phyloP scores from a whole-genome alignment of 2,113 vertebrate genomes.

The Gymnorhina tibicen region DNA sequence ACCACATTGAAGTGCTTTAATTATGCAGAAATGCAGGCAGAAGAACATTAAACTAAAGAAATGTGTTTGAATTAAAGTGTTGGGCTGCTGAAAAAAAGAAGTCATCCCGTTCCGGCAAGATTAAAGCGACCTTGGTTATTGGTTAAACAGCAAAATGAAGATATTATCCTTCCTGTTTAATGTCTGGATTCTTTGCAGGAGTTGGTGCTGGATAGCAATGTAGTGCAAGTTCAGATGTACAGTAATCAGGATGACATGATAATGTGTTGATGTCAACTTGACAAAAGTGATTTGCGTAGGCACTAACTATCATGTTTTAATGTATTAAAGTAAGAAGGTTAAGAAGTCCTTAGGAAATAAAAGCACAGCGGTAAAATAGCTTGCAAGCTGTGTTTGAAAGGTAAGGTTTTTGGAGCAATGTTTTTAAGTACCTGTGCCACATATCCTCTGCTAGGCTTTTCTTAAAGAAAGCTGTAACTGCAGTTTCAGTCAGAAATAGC shows the following conservation, averaged over 20 bases:
- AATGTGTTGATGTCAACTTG: background rate
- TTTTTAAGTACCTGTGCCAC: background rate
- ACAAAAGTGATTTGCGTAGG: background rate
- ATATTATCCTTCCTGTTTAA: background rate
- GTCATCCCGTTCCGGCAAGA: background rate
- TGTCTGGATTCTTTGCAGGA: background rate
- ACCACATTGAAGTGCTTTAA: background rate
- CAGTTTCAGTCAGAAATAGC: background rate
- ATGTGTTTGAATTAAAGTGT: background rate
- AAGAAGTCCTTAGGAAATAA: background rate
- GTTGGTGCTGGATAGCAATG: background rate
- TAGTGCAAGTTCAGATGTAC: background rate
- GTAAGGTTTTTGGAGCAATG: background rate
- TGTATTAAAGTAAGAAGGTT: background rate
- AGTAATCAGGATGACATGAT: background rate
- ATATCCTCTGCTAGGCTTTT: background rate
- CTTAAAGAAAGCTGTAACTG: background rate
- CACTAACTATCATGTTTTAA: background rate
- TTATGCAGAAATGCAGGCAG: constrained; percentile 7
- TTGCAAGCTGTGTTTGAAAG: background rate
- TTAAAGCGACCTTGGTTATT: background rate
- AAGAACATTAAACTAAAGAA: constrained; percentile 17
- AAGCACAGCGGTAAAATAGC: background rate
- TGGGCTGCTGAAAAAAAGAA: background rate
- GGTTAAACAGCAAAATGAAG: background rate